A percentile compares a stretch with the other conserved stretches of the same genome.
Evolutionary conservation across 2,113 vertebrate species (phyloP).

Genomic region (Anhinga anhinga): DNA sequence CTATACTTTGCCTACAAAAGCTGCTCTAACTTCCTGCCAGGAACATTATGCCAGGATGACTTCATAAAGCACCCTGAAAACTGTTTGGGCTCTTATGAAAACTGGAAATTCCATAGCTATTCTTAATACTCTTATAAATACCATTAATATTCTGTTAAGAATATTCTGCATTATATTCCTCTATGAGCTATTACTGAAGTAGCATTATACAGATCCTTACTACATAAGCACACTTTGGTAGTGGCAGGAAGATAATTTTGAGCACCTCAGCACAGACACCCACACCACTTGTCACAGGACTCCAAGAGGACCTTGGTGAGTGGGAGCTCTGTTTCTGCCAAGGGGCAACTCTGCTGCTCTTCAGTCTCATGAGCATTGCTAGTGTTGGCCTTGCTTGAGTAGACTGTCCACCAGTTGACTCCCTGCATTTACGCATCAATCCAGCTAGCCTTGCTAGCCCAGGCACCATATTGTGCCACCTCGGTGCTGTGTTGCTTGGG

Average conservation of each 20-base stretch:
- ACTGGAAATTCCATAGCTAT: not conserved
- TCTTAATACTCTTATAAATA: not conserved
- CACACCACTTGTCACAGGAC: not conserved
- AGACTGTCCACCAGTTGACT: not conserved
- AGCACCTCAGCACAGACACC: not conserved
- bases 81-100: not conserved
- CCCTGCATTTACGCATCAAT: not conserved
- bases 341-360: not conserved
- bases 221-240: not conserved
- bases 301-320: not conserved
- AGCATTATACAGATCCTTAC: not conserved
- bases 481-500: not conserved
- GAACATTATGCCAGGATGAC: slow-evolving; percentile 7
- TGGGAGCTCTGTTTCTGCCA: not conserved
- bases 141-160: not conserved
- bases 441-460: not conserved
- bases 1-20: slow-evolving; percentile 55
- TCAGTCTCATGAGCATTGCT: not conserved
- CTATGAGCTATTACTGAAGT: not conserved
- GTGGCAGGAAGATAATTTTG: not conserved
- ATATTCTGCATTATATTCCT: not conserved
- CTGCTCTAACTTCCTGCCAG: not conserved
- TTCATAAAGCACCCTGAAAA: not conserved
- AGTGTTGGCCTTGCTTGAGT: not conserved
- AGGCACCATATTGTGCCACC: not conserved